Base-by-base conservation (phyloP, 2,113 vertebrate genomes). In the Archocentrus centrarchus region DNA sequence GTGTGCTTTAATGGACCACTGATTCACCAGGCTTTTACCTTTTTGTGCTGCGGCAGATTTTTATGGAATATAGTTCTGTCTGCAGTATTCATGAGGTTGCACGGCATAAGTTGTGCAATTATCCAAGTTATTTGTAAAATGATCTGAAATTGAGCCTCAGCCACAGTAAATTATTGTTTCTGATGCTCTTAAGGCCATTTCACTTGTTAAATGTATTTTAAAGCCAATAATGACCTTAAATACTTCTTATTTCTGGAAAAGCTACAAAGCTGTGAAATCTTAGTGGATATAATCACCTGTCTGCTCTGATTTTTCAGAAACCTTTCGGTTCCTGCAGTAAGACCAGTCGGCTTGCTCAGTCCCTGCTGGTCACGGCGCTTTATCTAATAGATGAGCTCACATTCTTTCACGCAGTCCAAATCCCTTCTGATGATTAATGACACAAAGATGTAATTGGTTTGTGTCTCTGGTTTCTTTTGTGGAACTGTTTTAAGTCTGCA, bases 401-500 rank as follows among this genome's bases (percentile, higher is more conserved):
- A 85, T 88, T 82, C 78, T 77, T 80, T 80, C 66, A 60, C 30
- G 0, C 2, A 76, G 35, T 77, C 77, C 53, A 58, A 83, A 81
- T 77, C 59, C 27, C 41, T 75, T 61, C n/a, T 80, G 66, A 83
- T 55, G 20, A 73, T 35, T 22, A 85, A 85, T 24, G 24, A 66
- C 78, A 62, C 55, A 50, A 27, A 50, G 47, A 82, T 75, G 41
- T 80, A 80, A 75, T 79, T 66, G 2, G 73, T 84, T 41, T 11
- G 20, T 80, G 77, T 80, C 39, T 84, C 61, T 80, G 84, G 57
- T 85, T 88, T 84, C 61, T 64, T 70, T 62, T 59, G 24, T 27
- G 59, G 60, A 82, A 55, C 47, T 55, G 44, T 47, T 73, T 70
- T 27, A 68, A 27, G 39, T 75, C 59, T 66, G 24, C 47, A n/a